Conservation (phyloP, 1,140 invertebrate species). For the Phthorimaea operculella region DNA sequence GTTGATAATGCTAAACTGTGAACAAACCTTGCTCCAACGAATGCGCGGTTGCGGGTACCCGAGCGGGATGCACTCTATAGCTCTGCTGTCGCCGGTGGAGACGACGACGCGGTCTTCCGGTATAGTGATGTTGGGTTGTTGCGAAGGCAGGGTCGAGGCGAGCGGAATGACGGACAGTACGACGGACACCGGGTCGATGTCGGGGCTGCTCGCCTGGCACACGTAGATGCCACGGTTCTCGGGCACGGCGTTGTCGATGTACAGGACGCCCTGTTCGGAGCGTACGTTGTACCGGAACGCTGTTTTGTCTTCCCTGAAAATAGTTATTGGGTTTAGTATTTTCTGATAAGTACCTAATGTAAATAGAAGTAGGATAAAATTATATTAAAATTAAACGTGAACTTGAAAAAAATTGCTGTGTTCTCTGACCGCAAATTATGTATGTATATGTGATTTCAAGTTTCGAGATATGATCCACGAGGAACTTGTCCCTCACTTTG, state of each 20-base stretch:
- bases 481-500: too few relatives aligned
- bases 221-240: constrained; percentile 84
- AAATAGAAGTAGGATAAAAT: too few relatives aligned
- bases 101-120: constrained; percentile 77
- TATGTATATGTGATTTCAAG: too few relatives aligned
- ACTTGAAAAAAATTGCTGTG: too few relatives aligned
- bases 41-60: constrained; percentile 78
- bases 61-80: constrained; percentile 78
- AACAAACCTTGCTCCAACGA: constrained; percentile 81
- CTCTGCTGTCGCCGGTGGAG: constrained; percentile 81
- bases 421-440: too few relatives aligned
- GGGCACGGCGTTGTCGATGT: constrained; percentile 73
- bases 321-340: background rate
- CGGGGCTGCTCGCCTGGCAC: constrained; percentile 71
- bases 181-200: constrained; percentile 27
- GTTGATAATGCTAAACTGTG: too few relatives aligned
- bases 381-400: too few relatives aligned
- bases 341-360: too few relatives aligned
- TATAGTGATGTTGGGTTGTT: constrained; percentile 69
- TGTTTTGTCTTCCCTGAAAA: constrained; percentile 66
- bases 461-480: too few relatives aligned
- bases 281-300: constrained; percentile 70
- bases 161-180: constrained; percentile 31
- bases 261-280: constrained; percentile 76
- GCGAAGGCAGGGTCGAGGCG: constrained; percentile 21